These are phyloP conservation scores for Tenthredo scrophulariae DNA, from an alignment of 2,888 invertebrate species.

Conservation along the genomic window DNA sequence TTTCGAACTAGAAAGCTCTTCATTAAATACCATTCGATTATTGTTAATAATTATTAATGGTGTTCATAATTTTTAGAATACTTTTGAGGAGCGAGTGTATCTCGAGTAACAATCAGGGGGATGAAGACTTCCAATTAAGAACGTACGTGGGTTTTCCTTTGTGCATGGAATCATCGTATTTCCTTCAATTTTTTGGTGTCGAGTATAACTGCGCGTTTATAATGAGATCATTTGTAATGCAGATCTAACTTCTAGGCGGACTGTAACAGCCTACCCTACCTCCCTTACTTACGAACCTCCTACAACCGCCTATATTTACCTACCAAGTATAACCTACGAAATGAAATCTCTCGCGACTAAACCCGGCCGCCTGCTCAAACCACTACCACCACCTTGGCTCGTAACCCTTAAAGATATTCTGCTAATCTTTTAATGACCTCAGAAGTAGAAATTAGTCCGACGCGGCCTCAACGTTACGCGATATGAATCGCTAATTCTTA, in stretches of 20 bases:
- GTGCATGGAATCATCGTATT: slow-evolving; percentile 48
- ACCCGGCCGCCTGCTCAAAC: slow-evolving; percentile 25
- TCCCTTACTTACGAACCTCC: slow-evolving; percentile 38
- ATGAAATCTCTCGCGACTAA: slow-evolving; percentile 53
- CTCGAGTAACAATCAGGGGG: not conserved
- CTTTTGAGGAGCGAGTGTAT: not conserved
- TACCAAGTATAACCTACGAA: slow-evolving; percentile 52
- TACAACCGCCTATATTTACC: slow-evolving; percentile 36
- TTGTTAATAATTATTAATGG: not conserved
- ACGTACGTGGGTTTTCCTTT: slow-evolving; percentile 41
- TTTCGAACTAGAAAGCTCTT: not conserved
- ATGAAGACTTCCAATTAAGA: slow-evolving; percentile 4
- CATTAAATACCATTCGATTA: not conserved
- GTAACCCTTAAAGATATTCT: slow-evolving; percentile 54
- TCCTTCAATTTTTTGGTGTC: slow-evolving; percentile 46
- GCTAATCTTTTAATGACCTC: slow-evolving; percentile 54
- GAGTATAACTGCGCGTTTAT: slow-evolving; percentile 39
- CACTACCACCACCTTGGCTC: slow-evolving; percentile 7
- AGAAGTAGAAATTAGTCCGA: slow-evolving; percentile 47
- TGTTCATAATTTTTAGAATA: not conserved
- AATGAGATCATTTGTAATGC: slow-evolving; percentile 53
- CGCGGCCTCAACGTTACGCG: slow-evolving; percentile 46
- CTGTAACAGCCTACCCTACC: slow-evolving; percentile 45
- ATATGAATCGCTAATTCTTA: slow-evolving; percentile 43
- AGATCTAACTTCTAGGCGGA: slow-evolving; percentile 54